phyloP scores from a whole-genome alignment of 1,140 invertebrate genomes.

The Zeugodacus cucurbitae region DNA sequence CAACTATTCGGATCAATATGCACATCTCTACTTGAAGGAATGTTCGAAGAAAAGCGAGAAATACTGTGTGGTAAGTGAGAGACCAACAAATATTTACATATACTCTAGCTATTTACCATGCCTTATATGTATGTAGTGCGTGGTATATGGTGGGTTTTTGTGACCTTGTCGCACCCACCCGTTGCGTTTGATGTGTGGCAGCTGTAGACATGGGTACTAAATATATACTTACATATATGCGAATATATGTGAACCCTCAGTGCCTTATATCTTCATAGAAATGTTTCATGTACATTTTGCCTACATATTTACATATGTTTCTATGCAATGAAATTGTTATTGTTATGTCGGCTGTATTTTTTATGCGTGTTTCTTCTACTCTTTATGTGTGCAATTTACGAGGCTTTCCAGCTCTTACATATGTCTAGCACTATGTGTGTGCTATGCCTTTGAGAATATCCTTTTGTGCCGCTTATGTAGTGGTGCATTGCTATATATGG shows the following conservation, averaged over 20 bases:
- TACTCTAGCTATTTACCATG: neutral
- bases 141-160: neutral
- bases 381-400: neutral
- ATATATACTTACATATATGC: too few relatives aligned
- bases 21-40: constrained; percentile 73
- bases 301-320: neutral
- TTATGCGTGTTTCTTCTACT: neutral
- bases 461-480: neutral
- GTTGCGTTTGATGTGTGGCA: neutral
- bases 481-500: neutral
- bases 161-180: neutral
- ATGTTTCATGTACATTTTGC: neutral
- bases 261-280: too few relatives aligned
- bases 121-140: neutral
- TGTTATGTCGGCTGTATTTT: neutral
- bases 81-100: constrained; percentile 11
- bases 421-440: neutral
- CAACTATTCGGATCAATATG: constrained; percentile 74
- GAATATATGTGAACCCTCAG: too few relatives aligned
- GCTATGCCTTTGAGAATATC: neutral
- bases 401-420: neutral
- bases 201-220: too few relatives aligned
- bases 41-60: constrained; percentile 71
- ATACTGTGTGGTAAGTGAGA: constrained; percentile 79
- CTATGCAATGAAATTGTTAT: constrained; percentile 1